phyloP scores from a whole-genome alignment of 2,888 invertebrate species.

The Ormyrus nitidulus region DNA sequence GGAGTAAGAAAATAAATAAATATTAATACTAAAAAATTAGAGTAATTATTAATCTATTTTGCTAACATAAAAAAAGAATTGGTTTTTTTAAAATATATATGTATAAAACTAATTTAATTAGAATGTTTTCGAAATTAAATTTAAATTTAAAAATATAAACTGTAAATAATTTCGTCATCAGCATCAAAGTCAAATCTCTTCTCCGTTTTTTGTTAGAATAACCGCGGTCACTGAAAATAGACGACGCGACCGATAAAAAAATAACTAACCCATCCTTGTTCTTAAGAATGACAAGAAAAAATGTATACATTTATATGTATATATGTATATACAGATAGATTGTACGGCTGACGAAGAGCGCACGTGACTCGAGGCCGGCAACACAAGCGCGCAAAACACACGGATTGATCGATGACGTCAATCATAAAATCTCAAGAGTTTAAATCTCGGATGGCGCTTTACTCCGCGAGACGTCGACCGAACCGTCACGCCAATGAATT shows the following conservation, averaged over 20 bases:
- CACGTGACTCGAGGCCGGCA: slow-evolving; percentile 6
- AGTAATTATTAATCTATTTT: too few relatives aligned
- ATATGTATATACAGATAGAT: neutral
- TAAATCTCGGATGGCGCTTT: slow-evolving; percentile 9
- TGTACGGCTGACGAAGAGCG: neutral
- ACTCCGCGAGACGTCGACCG: neutral
- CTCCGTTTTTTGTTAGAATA: neutral
- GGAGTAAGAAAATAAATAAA: too few relatives aligned
- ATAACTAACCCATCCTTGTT: neutral
- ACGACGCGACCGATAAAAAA: neutral
- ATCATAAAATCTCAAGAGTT: slow-evolving; percentile 28
- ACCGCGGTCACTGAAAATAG: neutral
- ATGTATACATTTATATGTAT: neutral
- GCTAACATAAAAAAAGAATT: too few relatives aligned
- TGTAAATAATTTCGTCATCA: too few relatives aligned
- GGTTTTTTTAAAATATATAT: too few relatives aligned
- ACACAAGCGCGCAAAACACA: slow-evolving; percentile 20
- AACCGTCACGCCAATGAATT: too few relatives aligned
- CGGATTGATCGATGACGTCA: slow-evolving; percentile 41
- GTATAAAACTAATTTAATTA: too few relatives aligned
- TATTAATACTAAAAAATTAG: too few relatives aligned
- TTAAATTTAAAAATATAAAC: too few relatives aligned
- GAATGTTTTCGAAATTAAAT: too few relatives aligned
- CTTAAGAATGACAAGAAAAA: slow-evolving; percentile 3
- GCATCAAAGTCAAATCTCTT: too few relatives aligned